Evolutionary conservation across 2,113 vertebrate species (phyloP).

Genomic region (Pangasianodon hypophthalmus): DNA sequence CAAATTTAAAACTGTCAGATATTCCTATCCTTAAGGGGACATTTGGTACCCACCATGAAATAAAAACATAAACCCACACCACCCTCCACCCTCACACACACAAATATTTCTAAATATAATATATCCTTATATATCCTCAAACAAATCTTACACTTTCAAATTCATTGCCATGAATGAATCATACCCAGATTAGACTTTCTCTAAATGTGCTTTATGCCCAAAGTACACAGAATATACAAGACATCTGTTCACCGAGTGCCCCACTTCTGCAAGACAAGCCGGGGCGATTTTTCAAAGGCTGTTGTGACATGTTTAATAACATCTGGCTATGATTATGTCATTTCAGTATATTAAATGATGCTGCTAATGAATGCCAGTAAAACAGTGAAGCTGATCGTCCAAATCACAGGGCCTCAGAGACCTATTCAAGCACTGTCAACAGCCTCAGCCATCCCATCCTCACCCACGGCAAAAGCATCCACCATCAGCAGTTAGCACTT

Average conservation of each 20-base stretch:
- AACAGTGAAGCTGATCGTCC: slow-evolving; percentile 35
- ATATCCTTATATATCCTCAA: background rate
- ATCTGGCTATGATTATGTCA: slow-evolving; percentile 50
- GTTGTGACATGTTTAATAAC: slow-evolving; percentile 55
- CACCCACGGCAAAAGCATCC: slow-evolving; percentile 48
- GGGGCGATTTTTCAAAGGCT: slow-evolving; percentile 30
- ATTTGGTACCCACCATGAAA: background rate
- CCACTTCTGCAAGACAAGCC: slow-evolving; percentile 17
- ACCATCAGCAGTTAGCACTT: slow-evolving; percentile 57
- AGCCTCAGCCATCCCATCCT: slow-evolving; percentile 32
- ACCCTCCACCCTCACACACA: background rate
- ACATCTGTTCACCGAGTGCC: background rate
- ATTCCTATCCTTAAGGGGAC: background rate
- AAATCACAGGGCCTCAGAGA: slow-evolving; percentile 46
- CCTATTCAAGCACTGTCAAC: slow-evolving; percentile 50
- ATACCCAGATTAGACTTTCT: background rate
- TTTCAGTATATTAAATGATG: slow-evolving; percentile 38
- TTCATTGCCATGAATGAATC: background rate
- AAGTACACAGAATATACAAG: background rate
- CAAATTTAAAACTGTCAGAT: background rate
- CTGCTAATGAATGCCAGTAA: slow-evolving; percentile 47
- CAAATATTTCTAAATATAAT: background rate
- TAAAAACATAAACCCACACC: background rate
- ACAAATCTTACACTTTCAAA: background rate
- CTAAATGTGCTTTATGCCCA: background rate